These are phyloP conservation scores for Planiliza haematocheilus DNA, from an alignment of 2,113 vertebrate species.

Conservation along the genomic window DNA sequence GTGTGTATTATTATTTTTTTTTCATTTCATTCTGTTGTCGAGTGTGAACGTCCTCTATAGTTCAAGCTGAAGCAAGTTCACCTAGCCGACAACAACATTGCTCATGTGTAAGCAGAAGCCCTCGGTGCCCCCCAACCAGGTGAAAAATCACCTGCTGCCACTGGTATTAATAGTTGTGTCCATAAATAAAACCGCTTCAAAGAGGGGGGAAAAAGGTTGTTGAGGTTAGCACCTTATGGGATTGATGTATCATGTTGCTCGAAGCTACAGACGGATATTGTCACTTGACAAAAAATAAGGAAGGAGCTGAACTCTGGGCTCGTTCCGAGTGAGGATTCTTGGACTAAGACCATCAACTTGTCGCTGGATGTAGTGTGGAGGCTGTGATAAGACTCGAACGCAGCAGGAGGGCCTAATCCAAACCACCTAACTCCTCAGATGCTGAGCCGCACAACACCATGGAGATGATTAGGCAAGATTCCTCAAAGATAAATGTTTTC, in stretches of 20 bases:
- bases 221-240: conserved; percentile 38
- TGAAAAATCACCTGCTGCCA: neutral
- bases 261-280: conserved; percentile 56
- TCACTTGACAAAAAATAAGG: conserved; percentile 58
- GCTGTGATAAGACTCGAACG: conserved; percentile 75
- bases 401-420: conserved; percentile 80
- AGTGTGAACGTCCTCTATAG: neutral
- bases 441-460: conserved; percentile 75
- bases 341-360: conserved; percentile 70
- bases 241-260: conserved; percentile 37
- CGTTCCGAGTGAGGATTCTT: conserved; percentile 42
- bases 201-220: conserved; percentile 6
- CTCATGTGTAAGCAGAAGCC: neutral
- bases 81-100: conserved; percentile 2
- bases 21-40: neutral
- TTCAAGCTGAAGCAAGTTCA: neutral
- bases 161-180: conserved; percentile 15
- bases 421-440: conserved; percentile 76
- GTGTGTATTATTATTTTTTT: too few relatives aligned
- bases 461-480: conserved; percentile 80
- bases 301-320: conserved; percentile 57
- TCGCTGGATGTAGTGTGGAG: conserved; percentile 70
- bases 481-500: conserved; percentile 78
- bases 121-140: conserved; percentile 1
- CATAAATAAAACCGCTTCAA: conserved; percentile 44